These are phyloP conservation scores for Hoplias malabaricus DNA, from an alignment of 2,113 vertebrate genomes.

Conservation along the genomic window DNA sequence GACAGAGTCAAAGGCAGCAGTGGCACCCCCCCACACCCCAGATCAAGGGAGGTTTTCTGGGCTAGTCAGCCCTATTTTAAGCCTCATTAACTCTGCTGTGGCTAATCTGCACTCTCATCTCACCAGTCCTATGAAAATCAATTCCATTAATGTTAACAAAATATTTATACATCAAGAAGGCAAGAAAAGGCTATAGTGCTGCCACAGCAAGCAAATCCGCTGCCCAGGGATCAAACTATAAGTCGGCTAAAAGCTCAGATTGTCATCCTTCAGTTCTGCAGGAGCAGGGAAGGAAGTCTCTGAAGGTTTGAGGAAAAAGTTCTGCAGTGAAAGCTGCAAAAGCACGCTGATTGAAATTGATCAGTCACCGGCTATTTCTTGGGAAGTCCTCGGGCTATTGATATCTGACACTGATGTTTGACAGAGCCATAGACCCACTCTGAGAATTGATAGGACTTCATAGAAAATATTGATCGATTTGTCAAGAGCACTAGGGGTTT, in stretches of 20 bases:
- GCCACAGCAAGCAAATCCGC: neutral
- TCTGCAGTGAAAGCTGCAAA: neutral
- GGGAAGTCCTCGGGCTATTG: constrained; percentile 6
- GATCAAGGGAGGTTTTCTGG: constrained; percentile 37
- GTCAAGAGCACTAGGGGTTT: neutral
- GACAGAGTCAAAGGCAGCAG: constrained; percentile 35
- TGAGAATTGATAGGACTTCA: neutral
- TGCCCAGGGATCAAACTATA: neutral
- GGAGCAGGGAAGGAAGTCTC: neutral
- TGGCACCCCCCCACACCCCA: neutral
- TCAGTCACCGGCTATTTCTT: neutral
- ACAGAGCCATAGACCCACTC: neutral
- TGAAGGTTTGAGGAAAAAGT: neutral
- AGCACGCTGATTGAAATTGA: neutral
- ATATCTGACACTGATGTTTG: constrained; percentile 8
- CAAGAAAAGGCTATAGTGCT: neutral
- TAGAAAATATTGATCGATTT: constrained; percentile 4
- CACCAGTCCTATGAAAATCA: constrained; percentile 42
- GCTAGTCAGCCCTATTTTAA: constrained; percentile 39
- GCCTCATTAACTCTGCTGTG: constrained; percentile 46
- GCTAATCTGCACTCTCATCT: constrained; percentile 33
- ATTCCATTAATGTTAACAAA: constrained; percentile 47
- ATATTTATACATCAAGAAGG: constrained; percentile 31
- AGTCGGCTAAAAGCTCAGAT: neutral
- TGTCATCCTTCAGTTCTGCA: neutral